A percentile compares a stretch with the other conserved stretches of the same genome.
Conservation (phyloP, 2,797 vertebrate species). For the Perodicticus potto region DNA sequence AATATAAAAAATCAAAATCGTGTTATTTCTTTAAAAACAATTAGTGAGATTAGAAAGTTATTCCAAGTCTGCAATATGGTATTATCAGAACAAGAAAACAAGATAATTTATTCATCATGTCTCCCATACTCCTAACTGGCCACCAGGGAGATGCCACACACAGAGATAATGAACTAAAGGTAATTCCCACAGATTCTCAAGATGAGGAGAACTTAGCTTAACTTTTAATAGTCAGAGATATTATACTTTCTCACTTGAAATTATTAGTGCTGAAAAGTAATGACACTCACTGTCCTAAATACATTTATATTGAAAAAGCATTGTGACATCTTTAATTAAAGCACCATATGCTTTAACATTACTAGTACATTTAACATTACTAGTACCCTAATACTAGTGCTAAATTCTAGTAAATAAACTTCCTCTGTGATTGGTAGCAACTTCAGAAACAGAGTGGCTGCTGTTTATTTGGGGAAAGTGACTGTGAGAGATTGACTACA, state of each 20-base stretch:
- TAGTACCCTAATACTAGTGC: neutral
- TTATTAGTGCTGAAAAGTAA: slow-evolving; percentile 7
- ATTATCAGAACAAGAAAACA: slow-evolving; percentile 47
- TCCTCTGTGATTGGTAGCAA: neutral
- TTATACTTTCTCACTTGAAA: neutral
- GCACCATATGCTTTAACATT: neutral
- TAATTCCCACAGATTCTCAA: neutral
- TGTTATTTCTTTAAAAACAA: slow-evolving; percentile 76
- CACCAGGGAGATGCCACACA: neutral
- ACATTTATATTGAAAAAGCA: neutral
- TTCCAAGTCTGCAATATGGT: slow-evolving; percentile 65
- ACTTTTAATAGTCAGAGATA: neutral
- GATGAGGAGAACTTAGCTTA: neutral
- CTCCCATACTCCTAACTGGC: neutral
- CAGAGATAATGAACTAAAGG: neutral
- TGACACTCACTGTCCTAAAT: neutral
- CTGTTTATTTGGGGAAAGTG: neutral
- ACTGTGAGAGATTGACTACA: too few relatives aligned
- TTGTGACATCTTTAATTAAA: neutral
- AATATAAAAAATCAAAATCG: slow-evolving; percentile 68
- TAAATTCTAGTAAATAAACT: neutral
- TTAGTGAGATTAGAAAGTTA: slow-evolving; percentile 68
- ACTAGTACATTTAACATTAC: too few relatives aligned
- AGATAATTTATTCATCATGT: neutral
- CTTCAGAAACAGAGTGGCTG: neutral